These are phyloP conservation scores for Andrena haemorrhoa DNA, from an alignment of 2,888 invertebrate genomes.

Conservation along the genomic window DNA sequence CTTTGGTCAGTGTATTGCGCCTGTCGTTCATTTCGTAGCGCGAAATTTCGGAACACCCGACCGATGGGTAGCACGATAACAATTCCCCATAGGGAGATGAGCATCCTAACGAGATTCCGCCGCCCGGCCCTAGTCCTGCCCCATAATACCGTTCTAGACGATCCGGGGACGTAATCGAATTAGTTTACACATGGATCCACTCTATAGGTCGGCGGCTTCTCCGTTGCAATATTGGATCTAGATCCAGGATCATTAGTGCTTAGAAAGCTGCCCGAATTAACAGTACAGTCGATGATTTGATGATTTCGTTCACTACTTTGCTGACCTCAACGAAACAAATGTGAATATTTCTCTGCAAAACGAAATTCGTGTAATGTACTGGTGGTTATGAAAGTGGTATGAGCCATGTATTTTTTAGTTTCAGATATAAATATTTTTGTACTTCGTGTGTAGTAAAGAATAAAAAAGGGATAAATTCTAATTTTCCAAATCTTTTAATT, in stretches of 20 bases:
- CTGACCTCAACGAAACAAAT: not conserved
- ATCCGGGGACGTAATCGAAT: slow-evolving; percentile 70
- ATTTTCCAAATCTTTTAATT: too few relatives aligned
- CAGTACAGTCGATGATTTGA: not conserved
- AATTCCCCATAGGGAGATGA: slow-evolving; percentile 73
- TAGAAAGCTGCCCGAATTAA: slow-evolving; percentile 33
- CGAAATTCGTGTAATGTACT: too few relatives aligned
- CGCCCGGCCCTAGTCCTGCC: slow-evolving; percentile 53
- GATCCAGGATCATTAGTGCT: slow-evolving; percentile 41
- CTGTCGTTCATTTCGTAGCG: slow-evolving; percentile 49
- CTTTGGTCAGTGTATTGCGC: slow-evolving; percentile 33
- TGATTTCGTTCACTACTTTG: not conserved
- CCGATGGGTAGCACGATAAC: slow-evolving; percentile 66
- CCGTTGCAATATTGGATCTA: slow-evolving; percentile 48
- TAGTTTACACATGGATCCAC: slow-evolving; percentile 69
- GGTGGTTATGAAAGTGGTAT: too few relatives aligned
- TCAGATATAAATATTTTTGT: too few relatives aligned
- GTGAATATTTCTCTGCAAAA: too few relatives aligned
- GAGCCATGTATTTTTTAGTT: too few relatives aligned
- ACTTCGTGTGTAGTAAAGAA: too few relatives aligned
- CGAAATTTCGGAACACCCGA: slow-evolving; percentile 50
- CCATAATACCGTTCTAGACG: slow-evolving; percentile 63
- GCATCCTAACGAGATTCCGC: slow-evolving; percentile 72
- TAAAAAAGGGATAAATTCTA: too few relatives aligned
- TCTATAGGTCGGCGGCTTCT: slow-evolving; percentile 36